Conservation (phyloP, 2,113 vertebrate genomes). For the Sarotherodon lohbergeri region DNA sequence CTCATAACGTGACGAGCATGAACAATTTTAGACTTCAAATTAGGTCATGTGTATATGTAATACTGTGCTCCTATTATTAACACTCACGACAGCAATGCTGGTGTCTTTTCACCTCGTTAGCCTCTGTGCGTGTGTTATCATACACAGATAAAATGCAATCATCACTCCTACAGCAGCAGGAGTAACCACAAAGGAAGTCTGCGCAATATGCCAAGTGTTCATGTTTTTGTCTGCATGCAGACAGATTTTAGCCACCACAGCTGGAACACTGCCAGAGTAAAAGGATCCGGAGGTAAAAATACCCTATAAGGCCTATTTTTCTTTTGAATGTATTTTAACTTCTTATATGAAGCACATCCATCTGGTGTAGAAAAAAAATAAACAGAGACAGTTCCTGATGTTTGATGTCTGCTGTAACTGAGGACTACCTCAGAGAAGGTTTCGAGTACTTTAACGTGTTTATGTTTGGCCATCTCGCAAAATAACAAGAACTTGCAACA, state of each 20-base stretch:
- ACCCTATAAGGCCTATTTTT: fast-evolving
- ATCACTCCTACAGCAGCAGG: not conserved
- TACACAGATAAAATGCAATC: not conserved
- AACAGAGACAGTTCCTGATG: not conserved
- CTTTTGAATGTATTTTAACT: not conserved
- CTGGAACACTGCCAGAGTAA: not conserved
- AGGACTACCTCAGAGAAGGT: not conserved
- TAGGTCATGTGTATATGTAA: not conserved
- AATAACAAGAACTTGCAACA: not conserved
- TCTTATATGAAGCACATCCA: not conserved
- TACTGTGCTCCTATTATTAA: not conserved
- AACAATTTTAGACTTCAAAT: not conserved
- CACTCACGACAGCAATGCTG: not conserved
- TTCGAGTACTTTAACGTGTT: not conserved
- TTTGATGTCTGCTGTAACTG: not conserved
- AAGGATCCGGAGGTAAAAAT: fast-evolving
- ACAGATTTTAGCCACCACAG: not conserved
- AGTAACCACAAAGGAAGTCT: not conserved
- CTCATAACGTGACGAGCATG: not conserved
- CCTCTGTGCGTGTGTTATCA: not conserved
- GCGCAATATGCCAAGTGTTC: not conserved
- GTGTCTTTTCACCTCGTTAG: not conserved
- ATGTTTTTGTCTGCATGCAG: not conserved
- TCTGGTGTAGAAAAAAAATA: not conserved
- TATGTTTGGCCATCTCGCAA: not conserved